These are phyloP conservation scores for Samia ricini DNA, from an alignment of 1,140 invertebrate species.

Conservation along the genomic window DNA sequence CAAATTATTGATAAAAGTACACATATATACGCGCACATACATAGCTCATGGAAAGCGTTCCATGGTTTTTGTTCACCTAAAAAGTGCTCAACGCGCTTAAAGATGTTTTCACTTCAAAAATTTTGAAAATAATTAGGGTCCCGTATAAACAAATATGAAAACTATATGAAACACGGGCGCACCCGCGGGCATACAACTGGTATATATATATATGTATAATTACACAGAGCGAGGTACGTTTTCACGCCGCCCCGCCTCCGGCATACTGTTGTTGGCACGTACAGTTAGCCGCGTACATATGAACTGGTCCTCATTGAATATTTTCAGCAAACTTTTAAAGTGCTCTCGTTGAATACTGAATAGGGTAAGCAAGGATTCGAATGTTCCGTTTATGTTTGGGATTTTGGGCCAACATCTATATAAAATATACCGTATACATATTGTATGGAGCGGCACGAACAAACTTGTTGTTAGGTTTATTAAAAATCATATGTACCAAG, in stretches of 20 bases:
- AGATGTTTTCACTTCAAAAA: too few relatives aligned
- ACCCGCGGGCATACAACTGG: too few relatives aligned
- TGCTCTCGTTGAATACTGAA: constrained; percentile 29
- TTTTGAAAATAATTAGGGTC: too few relatives aligned
- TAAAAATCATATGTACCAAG: too few relatives aligned
- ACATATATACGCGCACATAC: too few relatives aligned
- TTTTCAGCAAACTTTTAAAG: constrained; percentile 35
- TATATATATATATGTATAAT: not conserved
- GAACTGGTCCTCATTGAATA: constrained; percentile 32
- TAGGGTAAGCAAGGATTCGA: constrained; percentile 19
- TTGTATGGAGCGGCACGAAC: not conserved
- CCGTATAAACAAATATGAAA: too few relatives aligned
- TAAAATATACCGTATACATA: not conserved
- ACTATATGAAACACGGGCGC: too few relatives aligned
- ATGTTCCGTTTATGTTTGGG: constrained; percentile 15
- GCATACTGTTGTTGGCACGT: constrained; percentile 16
- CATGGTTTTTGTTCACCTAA: too few relatives aligned
- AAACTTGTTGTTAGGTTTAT: not conserved
- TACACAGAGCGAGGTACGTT: not conserved
- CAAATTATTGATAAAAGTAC: too few relatives aligned
- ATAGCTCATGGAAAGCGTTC: too few relatives aligned
- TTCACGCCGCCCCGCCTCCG: not conserved
- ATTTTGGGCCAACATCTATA: not conserved
- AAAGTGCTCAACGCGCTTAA: too few relatives aligned
- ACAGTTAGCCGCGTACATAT: constrained; percentile 13